phyloP scores from a whole-genome alignment of 2,797 vertebrate genomes.

The Vipera latastei region DNA sequence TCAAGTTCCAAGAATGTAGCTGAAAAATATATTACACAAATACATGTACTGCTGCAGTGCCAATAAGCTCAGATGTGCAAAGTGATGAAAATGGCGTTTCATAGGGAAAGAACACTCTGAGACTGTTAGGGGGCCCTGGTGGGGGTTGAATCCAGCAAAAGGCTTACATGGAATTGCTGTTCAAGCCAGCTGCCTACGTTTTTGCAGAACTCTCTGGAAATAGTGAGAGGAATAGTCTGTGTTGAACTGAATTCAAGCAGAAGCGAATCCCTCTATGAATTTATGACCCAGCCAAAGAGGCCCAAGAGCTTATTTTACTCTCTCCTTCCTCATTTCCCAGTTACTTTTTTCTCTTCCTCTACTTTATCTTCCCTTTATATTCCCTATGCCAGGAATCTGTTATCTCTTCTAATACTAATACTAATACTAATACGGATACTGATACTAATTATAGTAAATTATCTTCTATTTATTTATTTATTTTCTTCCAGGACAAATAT shows the following conservation, averaged over 20 bases:
- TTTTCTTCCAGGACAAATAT: neutral
- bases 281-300: neutral
- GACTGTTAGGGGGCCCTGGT: neutral
- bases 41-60: neutral
- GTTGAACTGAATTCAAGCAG: neutral
- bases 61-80: conserved; percentile 2
- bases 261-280: neutral
- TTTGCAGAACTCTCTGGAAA: neutral
- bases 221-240: neutral
- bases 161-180: neutral
- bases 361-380: neutral
- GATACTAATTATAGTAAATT: neutral
- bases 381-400: neutral
- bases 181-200: neutral
- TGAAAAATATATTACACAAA: neutral
- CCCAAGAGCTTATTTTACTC: neutral
- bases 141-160: neutral
- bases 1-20: neutral
- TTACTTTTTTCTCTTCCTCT: neutral
- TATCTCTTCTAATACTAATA: neutral
- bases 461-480: neutral
- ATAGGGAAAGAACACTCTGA: neutral
- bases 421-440: neutral
- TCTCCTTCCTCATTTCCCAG: neutral
- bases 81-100: fast-evolving